Percentiles rank a stretch among this genome's conserved stretches.
phyloP scores from a whole-genome alignment of 1,140 invertebrate genomes.

The Leptonema lineaticorne region DNA sequence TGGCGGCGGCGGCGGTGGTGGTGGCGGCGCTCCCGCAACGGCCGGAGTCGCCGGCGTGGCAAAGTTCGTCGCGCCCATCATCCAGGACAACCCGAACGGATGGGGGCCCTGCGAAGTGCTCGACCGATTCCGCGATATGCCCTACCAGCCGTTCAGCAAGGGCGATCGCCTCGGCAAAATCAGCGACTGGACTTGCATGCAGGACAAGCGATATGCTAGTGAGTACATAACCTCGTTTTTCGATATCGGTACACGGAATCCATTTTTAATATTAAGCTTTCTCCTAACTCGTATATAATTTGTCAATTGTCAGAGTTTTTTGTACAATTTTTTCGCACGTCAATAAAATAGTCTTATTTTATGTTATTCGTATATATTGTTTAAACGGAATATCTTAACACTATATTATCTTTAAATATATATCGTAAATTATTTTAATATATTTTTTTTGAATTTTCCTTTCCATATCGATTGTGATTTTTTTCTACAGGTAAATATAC shows the following conservation, averaged over 20 bases:
- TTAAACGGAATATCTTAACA: too few species aligned
- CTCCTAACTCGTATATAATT: too few species aligned
- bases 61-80: constrained; percentile 67
- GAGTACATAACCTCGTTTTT: constrained; percentile 54
- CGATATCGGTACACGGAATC: too few species aligned
- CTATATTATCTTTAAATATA: neutral
- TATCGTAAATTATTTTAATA: neutral
- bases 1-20: too few species aligned
- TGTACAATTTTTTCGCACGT: too few species aligned
- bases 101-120: constrained; percentile 96
- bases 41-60: constrained; percentile 41
- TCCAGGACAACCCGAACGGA: constrained; percentile 87
- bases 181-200: constrained; percentile 96
- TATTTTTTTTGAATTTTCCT: neutral
- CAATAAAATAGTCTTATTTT: neutral
- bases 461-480: neutral
- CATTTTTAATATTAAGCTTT: too few species aligned
- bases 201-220: constrained; percentile 95
- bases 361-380: neutral
- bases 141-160: constrained; percentile 97
- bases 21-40: neutral
- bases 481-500: constrained; percentile 84
- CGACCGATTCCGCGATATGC: constrained; percentile 96
- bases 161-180: constrained; percentile 96
- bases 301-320: neutral